A percentile compares a stretch with the other conserved stretches of the same genome.
Conservation (phyloP, 2,113 vertebrate species). For the Hirundichthys speculiger region DNA sequence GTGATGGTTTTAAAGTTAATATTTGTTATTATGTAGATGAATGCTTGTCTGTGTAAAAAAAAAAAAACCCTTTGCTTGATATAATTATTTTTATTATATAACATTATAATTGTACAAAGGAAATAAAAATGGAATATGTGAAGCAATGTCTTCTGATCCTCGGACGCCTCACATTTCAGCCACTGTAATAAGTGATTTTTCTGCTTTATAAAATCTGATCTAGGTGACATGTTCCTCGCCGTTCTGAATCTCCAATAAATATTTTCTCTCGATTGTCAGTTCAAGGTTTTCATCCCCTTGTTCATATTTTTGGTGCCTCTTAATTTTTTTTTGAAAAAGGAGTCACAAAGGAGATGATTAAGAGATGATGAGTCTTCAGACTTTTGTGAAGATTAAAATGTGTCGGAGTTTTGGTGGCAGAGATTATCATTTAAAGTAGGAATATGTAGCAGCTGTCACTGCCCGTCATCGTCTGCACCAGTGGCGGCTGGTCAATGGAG, state of each 20-base stretch:
- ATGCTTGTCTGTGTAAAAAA: too few species aligned
- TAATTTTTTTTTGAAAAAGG: conserved; percentile 7
- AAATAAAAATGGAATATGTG: not conserved
- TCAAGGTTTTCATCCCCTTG: conserved; percentile 18
- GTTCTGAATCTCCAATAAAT: not conserved
- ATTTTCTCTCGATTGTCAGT: not conserved
- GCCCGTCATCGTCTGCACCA: not conserved
- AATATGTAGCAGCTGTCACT: not conserved
- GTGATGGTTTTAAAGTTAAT: too few species aligned
- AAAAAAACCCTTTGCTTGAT: too few species aligned
- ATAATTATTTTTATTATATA: too few species aligned
- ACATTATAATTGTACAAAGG: too few species aligned
- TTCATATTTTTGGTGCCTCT: not conserved
- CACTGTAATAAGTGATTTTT: not conserved
- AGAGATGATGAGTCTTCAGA: too few species aligned
- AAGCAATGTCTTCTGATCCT: not conserved
- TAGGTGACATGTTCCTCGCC: not conserved
- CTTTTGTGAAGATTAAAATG: not conserved
- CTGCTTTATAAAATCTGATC: too few species aligned
- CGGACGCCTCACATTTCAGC: not conserved
- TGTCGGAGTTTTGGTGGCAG: not conserved
- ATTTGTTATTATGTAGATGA: too few species aligned
- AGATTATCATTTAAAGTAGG: not conserved
- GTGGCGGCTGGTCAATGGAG: too few species aligned
- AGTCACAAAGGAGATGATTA: conserved; percentile 14